Base-by-base conservation (phyloP, 2,113 vertebrate species). In the Catagonus wagneri region DNA sequence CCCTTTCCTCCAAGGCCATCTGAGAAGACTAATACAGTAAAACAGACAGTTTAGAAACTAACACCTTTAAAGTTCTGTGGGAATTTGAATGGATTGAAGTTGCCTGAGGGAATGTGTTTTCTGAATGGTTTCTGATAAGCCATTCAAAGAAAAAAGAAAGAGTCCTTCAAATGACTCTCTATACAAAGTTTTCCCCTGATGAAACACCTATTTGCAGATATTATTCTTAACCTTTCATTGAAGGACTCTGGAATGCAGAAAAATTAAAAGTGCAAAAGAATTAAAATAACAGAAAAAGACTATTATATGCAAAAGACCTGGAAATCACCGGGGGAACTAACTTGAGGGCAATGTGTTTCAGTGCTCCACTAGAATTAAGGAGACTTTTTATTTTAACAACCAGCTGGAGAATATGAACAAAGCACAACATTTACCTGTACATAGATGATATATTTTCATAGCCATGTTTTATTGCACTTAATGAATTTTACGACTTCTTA, bases 91-190 rank as follows among this genome's bases (percentile, higher is more conserved):
- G 83, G 68, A 93, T 89, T 79, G 78, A 96, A 96, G 96, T 56
- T 96, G 87, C 88, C 94, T 65, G 32, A 94, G 44, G 96, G 88
- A 92, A 90, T 92, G 88, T 96, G 39, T 92, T 97, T 96, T 92
- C 65, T 96, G 80, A 97, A 96, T 71, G 58, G 23, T 87, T 95
- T 97, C 94, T 90, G 84, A 95, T 94, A 96, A 96, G 80, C 75
- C 69, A 93, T 83, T 96, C 87, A 96, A 97, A 90, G 96, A 94
- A 85, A 92, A 94, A 58, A 83, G 87, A 61, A 65, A 79, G 75
- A 79, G 87, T 93, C 87, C 90, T 92, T 97, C 95, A 97, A 97
- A 96, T 93, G 96, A 83, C 92, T 87, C 74, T 88, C 20, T 92
- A 13, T 56, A 89, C 34, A 72, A 92, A 95, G 71, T 78, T 96